phyloP scores from a whole-genome alignment of 2,888 invertebrate species.

The Lasioglossum villosulum region DNA sequence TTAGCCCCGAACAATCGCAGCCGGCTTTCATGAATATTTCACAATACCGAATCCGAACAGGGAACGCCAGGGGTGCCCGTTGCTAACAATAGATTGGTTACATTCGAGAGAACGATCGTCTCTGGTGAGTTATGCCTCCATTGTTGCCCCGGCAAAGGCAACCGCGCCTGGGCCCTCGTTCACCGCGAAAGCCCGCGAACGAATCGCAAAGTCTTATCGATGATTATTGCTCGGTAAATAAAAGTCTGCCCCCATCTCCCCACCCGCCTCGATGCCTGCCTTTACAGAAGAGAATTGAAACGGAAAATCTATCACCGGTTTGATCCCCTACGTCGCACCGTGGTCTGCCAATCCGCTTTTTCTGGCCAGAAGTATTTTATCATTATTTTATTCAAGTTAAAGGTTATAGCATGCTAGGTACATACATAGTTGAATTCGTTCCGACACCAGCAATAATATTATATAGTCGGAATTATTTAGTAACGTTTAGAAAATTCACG shows the following conservation, averaged over 20 bases:
- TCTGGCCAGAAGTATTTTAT: too few species aligned
- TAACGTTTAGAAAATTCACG: too few species aligned
- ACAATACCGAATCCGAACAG: conserved; percentile 39
- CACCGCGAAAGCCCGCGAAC: background rate
- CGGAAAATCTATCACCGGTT: background rate
- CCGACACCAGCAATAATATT: too few species aligned
- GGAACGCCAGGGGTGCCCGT: conserved; percentile 14
- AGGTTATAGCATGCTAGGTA: too few species aligned
- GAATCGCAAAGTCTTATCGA: conserved; percentile 18
- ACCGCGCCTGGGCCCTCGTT: background rate
- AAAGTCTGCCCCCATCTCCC: background rate
- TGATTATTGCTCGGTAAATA: conserved; percentile 12
- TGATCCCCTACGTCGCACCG: background rate
- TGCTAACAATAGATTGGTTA: conserved; percentile 52
- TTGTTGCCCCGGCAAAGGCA: conserved; percentile 33
- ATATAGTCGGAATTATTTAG: too few species aligned
- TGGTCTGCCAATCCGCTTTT: too few species aligned
- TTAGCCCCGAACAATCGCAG: conserved; percentile 50
- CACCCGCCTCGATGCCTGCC: background rate
- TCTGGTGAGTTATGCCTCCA: conserved; percentile 50
- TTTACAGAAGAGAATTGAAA: background rate
- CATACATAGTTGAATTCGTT: too few species aligned
- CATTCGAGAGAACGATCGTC: conserved; percentile 52
- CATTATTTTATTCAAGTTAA: too few species aligned
- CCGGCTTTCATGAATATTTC: conserved; percentile 47